A percentile compares a stretch with the other conserved stretches of the same genome.
These are phyloP conservation scores for Pampus argenteus DNA, from an alignment of 2,797 vertebrate genomes.

Conservation along the genomic window DNA sequence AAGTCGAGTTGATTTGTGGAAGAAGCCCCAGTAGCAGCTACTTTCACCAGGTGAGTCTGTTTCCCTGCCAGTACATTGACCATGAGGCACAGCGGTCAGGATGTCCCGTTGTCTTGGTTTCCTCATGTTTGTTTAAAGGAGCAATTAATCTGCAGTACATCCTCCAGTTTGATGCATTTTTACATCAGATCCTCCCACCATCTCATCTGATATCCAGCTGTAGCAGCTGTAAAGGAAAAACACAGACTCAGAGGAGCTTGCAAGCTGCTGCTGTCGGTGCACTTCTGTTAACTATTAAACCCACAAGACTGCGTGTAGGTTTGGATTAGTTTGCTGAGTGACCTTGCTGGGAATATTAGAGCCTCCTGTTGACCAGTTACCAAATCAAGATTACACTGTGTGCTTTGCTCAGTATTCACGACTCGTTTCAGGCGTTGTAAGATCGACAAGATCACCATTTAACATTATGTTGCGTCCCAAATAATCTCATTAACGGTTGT, in stretches of 20 bases:
- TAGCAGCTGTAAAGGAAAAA: constrained; percentile 77
- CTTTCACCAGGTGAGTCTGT: constrained; percentile 45
- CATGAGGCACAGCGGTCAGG: constrained; percentile 67
- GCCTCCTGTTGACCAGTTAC: constrained; percentile 36
- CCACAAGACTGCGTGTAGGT: constrained; percentile 49
- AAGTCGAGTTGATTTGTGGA: constrained; percentile 21
- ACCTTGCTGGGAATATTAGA: constrained; percentile 45
- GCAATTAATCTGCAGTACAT: constrained; percentile 56
- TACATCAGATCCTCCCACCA: constrained; percentile 52
- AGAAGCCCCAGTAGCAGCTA: not conserved
- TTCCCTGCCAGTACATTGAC: constrained; percentile 55
- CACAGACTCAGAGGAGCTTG: constrained; percentile 42
- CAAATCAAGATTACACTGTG: constrained; percentile 32
- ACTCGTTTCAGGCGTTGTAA: constrained; percentile 5
- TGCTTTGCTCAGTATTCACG: constrained; percentile 15
- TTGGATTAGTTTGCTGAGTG: constrained; percentile 49
- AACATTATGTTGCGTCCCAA: not conserved
- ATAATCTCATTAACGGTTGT: constrained; percentile 18
- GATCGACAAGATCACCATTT: constrained; percentile 20
- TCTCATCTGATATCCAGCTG: constrained; percentile 57
- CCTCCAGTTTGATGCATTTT: constrained; percentile 70
- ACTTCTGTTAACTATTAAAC: constrained; percentile 87
- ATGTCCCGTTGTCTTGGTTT: constrained; percentile 79
- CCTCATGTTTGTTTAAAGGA: constrained; percentile 77
- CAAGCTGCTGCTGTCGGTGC: constrained; percentile 36